These are phyloP conservation scores for Brachionus sp. DNA, from an alignment of 1,140 invertebrate genomes.

Conservation along the genomic window DNA sequence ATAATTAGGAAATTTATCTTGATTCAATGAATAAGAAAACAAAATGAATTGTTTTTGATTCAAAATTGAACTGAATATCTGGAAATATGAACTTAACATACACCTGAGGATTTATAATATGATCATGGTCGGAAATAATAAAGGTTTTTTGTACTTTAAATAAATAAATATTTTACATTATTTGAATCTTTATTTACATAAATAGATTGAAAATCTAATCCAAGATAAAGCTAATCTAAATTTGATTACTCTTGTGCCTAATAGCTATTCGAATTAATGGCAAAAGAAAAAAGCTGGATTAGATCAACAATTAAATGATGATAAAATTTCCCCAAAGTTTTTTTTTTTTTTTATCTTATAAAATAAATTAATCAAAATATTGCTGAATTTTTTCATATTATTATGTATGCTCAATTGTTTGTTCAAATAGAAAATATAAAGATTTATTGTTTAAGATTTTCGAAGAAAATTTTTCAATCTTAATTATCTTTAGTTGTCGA, in stretches of 20 bases:
- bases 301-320: neutral
- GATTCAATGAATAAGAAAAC: neutral
- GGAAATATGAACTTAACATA: neutral
- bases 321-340: neutral
- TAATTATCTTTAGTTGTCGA: neutral
- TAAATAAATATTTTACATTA: neutral
- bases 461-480: neutral
- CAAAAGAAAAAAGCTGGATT: neutral
- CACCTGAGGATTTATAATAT: neutral
- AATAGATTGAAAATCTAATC: neutral
- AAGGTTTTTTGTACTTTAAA: neutral
- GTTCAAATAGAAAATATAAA: neutral
- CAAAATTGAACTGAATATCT: neutral
- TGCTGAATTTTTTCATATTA: neutral
- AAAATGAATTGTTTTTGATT: neutral
- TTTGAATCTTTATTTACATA: neutral
- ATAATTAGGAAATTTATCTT: neutral
- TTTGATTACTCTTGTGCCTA: neutral
- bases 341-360: neutral
- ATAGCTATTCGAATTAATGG: neutral
- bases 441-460: neutral
- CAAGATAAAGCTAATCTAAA: neutral
- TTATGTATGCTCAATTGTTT: neutral
- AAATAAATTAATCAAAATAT: neutral
- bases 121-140: neutral